Conservation (phyloP, 2,797 vertebrate species). For the Notolepis coatsorum region DNA sequence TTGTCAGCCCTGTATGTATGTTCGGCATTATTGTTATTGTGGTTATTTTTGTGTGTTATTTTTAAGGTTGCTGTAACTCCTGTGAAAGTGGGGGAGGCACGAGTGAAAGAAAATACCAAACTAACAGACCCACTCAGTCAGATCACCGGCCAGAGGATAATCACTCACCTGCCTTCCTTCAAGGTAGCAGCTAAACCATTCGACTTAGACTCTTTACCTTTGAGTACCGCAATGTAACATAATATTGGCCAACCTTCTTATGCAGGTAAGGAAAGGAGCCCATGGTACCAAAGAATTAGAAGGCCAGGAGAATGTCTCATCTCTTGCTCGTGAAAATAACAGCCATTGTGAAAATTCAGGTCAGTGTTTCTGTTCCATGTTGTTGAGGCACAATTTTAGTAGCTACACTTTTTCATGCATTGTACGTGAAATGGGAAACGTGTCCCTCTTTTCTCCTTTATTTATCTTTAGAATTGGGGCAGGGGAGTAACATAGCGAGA, state of each 20-base stretch:
- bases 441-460: conserved; percentile 6
- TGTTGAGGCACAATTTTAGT: not conserved
- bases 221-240: not conserved
- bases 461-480: conserved; percentile 69
- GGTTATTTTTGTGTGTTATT: conserved; percentile 11
- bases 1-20: not conserved
- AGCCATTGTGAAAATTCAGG: conserved; percentile 45
- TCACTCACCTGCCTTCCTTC: conserved; percentile 93
- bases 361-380: conserved; percentile 36
- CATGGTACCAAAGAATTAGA: conserved; percentile 77
- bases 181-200: conserved; percentile 79
- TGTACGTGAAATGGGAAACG: no score
- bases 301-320: conserved; percentile 81
- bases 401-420: no score
- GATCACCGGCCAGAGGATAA: conserved; percentile 78
- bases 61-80: conserved; percentile 82
- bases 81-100: conserved; percentile 82
- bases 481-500: conserved; percentile 69
- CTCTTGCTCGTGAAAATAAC: conserved; percentile 51
- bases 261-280: conserved; percentile 88
- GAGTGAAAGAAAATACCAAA: conserved; percentile 83
- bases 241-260: not conserved
- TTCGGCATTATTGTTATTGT: conserved; percentile 11
- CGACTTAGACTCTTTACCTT: not conserved
- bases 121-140: conserved; percentile 70